Evolutionary conservation across 2,888 invertebrate species (phyloP).

Genomic region (Caenorhabditis macrosperma): DNA sequence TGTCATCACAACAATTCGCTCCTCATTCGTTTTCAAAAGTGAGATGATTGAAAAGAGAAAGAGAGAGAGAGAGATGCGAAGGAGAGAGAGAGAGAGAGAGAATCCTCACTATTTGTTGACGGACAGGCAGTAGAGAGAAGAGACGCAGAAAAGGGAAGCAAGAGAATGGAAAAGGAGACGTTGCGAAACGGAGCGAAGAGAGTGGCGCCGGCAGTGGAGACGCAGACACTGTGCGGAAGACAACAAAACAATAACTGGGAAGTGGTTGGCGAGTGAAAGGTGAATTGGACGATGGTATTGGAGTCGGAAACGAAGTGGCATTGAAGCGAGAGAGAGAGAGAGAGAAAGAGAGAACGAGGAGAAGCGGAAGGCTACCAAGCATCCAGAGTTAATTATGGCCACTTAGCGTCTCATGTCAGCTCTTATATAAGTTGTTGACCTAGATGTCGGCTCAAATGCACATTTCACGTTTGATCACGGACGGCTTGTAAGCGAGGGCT

Average conservation of each 20-base stretch:
- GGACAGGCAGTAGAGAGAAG: slow-evolving; percentile 5
- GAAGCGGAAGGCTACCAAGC: background rate
- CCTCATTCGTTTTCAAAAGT: background rate
- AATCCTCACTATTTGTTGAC: slow-evolving; percentile 40
- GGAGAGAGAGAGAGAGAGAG: background rate
- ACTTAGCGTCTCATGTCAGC: background rate
- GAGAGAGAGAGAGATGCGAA: background rate
- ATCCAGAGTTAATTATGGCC: background rate
- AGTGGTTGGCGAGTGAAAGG: too few species aligned
- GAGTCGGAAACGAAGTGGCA: background rate
- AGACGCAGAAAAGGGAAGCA: slow-evolving; percentile 10
- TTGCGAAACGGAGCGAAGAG: slow-evolving; percentile 33
- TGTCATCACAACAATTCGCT: slow-evolving; percentile 6
- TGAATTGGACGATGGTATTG: slow-evolving; percentile 2
- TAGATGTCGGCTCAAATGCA: too few species aligned
- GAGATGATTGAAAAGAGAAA: slow-evolving; percentile 15
- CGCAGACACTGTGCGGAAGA: slow-evolving; percentile 14
- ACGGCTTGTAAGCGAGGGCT: too few species aligned
- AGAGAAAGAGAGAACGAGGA: background rate
- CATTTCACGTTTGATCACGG: too few species aligned
- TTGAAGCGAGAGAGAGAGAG: background rate
- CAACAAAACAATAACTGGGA: slow-evolving; percentile 38
- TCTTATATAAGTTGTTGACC: background rate
- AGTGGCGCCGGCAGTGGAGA: slow-evolving; percentile 6
- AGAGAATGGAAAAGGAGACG: slow-evolving; percentile 34